These are phyloP conservation scores for Salvator merianae DNA, from an alignment of 2,113 vertebrate species.

Conservation along the genomic window DNA sequence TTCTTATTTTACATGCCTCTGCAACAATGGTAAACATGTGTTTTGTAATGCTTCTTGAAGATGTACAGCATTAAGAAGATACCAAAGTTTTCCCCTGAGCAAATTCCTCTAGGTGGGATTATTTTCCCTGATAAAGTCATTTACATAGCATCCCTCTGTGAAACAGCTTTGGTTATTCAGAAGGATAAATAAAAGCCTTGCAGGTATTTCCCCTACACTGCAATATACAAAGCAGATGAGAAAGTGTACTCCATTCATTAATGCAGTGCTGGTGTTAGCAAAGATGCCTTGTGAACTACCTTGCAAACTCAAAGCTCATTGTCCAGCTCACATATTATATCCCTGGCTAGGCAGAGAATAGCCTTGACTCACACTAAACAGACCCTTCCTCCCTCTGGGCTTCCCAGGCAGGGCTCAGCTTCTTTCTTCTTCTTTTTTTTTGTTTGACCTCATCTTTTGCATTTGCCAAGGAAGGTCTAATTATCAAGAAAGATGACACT, in stretches of 20 bases:
- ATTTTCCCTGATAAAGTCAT: conserved; percentile 67
- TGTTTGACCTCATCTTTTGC: accelerated
- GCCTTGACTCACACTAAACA: not conserved
- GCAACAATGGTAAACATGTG: conserved; percentile 23
- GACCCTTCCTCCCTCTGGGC: not conserved
- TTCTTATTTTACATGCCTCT: not conserved
- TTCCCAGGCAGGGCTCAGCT: not conserved
- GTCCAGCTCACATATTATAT: not conserved
- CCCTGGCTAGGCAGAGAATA: not conserved
- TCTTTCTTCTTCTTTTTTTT: not conserved
- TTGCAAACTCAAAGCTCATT: conserved; percentile 26
- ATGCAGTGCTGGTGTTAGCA: conserved; percentile 38
- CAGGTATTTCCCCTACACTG: conserved; percentile 54
- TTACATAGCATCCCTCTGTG: conserved; percentile 61
- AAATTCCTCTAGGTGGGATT: conserved; percentile 39
- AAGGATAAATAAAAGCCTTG: conserved; percentile 62
- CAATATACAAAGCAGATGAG: conserved; percentile 29
- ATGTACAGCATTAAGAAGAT: conserved; percentile 51
- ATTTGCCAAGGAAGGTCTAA: not conserved
- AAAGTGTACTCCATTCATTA: conserved; percentile 65
- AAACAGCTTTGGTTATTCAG: conserved; percentile 63
- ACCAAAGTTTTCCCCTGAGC: conserved; percentile 31
- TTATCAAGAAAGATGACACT: accelerated
- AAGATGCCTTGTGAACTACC: conserved; percentile 45
- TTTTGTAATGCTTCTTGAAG: conserved; percentile 37